Conservation (phyloP, 2,797 vertebrate species). For the Trichosurus vulpecula region DNA sequence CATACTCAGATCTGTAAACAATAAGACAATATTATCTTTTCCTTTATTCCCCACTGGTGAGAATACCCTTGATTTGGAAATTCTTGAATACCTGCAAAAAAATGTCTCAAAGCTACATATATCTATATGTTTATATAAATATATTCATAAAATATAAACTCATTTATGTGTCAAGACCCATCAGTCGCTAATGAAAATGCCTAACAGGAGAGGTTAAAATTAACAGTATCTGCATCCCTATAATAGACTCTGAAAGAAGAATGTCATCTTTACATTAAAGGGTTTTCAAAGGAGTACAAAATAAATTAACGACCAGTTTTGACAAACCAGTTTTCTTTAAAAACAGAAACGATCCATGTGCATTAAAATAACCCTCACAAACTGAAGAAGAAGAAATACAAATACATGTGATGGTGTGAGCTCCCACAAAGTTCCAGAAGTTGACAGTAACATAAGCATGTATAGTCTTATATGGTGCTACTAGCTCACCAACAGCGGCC, state of each 20-base stretch:
- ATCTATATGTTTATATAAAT: slow-evolving; percentile 40
- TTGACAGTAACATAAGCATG: neutral
- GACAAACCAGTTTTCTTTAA: slow-evolving; percentile 43
- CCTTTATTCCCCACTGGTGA: slow-evolving; percentile 33
- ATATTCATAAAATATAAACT: neutral
- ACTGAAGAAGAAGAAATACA: neutral
- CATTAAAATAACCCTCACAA: neutral
- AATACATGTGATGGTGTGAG: neutral
- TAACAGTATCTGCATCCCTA: slow-evolving; percentile 15
- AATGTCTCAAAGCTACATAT: slow-evolving; percentile 25
- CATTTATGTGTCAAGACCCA: slow-evolving; percentile 26
- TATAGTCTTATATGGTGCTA: neutral
- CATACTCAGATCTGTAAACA: slow-evolving; percentile 15
- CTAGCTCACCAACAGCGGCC: neutral
- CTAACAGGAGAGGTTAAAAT: slow-evolving; percentile 4
- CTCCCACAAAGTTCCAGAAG: neutral
- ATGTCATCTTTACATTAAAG: slow-evolving; percentile 44
- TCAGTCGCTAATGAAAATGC: slow-evolving; percentile 36
- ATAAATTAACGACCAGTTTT: slow-evolving; percentile 34
- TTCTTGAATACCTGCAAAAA: neutral
- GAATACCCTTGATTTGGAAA: neutral
- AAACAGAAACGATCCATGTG: slow-evolving; percentile 43
- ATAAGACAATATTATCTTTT: slow-evolving; percentile 7
- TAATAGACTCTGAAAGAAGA: neutral
- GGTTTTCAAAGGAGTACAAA: slow-evolving; percentile 10